Evolutionary conservation across 2,113 vertebrate genomes (phyloP), one percentile per base, ranked within the genome.

Genomic region (Lipophrys pholis): DNA sequence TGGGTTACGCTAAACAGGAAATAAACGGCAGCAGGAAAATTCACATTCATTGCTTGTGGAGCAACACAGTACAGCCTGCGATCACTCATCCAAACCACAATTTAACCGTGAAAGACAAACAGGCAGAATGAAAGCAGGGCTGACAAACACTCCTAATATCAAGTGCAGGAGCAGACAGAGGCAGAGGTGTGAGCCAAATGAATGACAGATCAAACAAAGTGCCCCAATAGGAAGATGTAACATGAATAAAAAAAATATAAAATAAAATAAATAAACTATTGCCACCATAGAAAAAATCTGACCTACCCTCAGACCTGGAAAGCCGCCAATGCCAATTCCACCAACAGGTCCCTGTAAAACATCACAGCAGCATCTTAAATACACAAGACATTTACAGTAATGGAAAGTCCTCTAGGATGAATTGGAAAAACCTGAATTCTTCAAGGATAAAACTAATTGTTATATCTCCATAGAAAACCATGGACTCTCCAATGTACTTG

Each of bases 281-380:
- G 4, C 21, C 21, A 63, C 11, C 41, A 53, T 43, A 50, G 80
- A 60, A 11, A 54, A 66, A 53, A 2, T 3, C 5, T 48, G 78
- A 96, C 97, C 97, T 82, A 99, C 98, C 92, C 94, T 95, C 56
- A 99, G 90, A 30, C 98, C 98, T 71, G 96, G 96, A 90, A 99
- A 99, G 64, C 98, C 98, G 21, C 90, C 77, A 61, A 95, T 97
- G 51, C 98, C 98, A 85, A 84, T 73, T 61, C 93, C 95, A 86
- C 98, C 98, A 89, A 95, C 89, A 78, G 92, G 87, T 52, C 98
- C 98, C 98, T 99, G 90, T 63, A 58, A 91, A 92, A 80, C 74
- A 91, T 74, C 84, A 85, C 49, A 81, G 76, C 60, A 80, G 80
- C 69, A 84, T 71, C 50, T 14, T 85, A 38, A 90, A 76, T 78